phyloP scores from a whole-genome alignment of 2,113 vertebrate genomes.

The Pteropus alecto region DNA sequence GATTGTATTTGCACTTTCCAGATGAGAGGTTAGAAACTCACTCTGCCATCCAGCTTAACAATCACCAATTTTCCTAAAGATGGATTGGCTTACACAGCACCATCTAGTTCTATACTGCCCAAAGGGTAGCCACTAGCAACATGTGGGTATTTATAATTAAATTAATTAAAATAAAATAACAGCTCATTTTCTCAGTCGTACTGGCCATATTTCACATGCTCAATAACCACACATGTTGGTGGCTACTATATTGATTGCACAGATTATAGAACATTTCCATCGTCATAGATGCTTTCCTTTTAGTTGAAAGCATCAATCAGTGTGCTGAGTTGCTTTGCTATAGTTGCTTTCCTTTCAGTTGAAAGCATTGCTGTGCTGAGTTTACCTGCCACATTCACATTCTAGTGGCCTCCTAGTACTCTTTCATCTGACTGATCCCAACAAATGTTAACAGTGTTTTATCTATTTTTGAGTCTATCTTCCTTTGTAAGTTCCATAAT shows the following conservation, averaged over 20 bases:
- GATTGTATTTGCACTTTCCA: slow-evolving; percentile 2
- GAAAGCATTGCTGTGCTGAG: neutral
- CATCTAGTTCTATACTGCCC: neutral
- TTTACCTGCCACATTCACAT: neutral
- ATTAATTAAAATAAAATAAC: neutral
- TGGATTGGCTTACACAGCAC: neutral
- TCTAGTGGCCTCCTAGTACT: neutral
- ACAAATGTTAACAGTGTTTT: neutral
- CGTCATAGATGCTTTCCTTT: neutral
- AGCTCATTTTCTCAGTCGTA: neutral
- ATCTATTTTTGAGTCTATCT: neutral
- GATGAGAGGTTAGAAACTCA: neutral
- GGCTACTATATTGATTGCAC: neutral
- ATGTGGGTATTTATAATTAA: neutral
- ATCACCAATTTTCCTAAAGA: neutral
- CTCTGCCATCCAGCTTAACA: neutral
- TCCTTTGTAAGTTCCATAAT: neutral
- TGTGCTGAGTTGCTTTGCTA: neutral
- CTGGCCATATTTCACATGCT: neutral
- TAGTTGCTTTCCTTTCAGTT: neutral
- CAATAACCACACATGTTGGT: neutral
- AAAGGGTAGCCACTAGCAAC: neutral
- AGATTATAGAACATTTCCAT: neutral
- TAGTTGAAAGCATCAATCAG: neutral
- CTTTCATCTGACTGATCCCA: neutral